phyloP scores from a whole-genome alignment of 2,113 vertebrate species.

The Crotophaga sulcirostris region DNA sequence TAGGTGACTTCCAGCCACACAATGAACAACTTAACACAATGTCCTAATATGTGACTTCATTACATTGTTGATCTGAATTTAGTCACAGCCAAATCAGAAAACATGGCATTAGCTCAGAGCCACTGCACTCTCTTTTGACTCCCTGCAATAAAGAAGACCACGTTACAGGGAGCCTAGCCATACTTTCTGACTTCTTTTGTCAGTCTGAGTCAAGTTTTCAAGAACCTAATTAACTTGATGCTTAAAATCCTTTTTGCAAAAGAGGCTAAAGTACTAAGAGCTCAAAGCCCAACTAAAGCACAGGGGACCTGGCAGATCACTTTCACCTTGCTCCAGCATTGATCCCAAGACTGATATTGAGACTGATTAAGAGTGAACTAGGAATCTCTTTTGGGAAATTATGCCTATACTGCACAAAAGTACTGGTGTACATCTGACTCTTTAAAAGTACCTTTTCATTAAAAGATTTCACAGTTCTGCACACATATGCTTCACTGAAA shows the following conservation, averaged over 20 bases:
- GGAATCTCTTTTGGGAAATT: background rate
- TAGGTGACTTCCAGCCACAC: background rate
- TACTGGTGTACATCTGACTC: background rate
- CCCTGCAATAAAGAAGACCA: background rate
- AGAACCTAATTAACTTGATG: background rate
- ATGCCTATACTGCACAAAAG: background rate
- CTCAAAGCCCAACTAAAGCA: background rate
- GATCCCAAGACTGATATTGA: background rate
- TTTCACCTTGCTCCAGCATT: background rate
- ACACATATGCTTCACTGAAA: background rate
- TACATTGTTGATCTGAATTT: background rate
- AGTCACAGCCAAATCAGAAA: background rate
- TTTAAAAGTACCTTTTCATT: background rate
- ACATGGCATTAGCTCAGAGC: background rate
- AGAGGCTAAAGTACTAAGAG: background rate
- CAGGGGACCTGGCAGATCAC: background rate
- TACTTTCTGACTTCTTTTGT: background rate
- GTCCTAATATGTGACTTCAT: background rate
- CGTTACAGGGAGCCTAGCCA: background rate
- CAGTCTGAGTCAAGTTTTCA: background rate
- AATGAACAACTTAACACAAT: background rate
- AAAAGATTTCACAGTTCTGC: background rate
- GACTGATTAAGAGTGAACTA: background rate
- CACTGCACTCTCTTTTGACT: background rate
- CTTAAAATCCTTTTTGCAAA: slow-evolving; percentile 4